Conservation (phyloP, 2,113 vertebrate genomes). For the Tenrec ecaudatus region DNA sequence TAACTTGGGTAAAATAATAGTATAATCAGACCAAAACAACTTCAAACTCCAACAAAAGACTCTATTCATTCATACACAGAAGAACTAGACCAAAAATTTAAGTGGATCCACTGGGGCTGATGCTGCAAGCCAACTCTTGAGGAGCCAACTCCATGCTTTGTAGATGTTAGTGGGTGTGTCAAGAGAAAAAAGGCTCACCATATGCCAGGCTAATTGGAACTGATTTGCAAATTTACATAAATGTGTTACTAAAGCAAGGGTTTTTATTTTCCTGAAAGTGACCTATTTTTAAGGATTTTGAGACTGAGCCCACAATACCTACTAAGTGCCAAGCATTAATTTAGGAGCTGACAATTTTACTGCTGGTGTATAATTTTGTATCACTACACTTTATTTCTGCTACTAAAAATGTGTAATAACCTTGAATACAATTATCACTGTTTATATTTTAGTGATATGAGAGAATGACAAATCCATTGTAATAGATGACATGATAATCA, state of each 20-base stretch:
- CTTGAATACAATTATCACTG: neutral
- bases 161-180: conserved; percentile 2
- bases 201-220: neutral
- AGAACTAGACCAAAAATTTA: neutral
- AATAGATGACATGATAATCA: conserved; percentile 17
- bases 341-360: neutral
- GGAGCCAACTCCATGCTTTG: neutral
- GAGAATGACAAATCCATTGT: neutral
- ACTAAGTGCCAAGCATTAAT: neutral
- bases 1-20: neutral
- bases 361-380: neutral
- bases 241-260: conserved; percentile 21
- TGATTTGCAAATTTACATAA: neutral
- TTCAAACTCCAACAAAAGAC: neutral
- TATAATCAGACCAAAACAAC: neutral
- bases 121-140: neutral
- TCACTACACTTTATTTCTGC: neutral
- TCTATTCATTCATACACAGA: neutral
- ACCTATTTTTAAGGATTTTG: conserved; percentile 25
- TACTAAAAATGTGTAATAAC: conserved; percentile 23
- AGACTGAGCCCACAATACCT: neutral
- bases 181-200: neutral
- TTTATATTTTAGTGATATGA: conserved; percentile 28
- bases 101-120: neutral
- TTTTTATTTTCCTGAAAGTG: neutral